Conservation (phyloP, 2,888 invertebrate genomes). For the Colletes collaris region DNA sequence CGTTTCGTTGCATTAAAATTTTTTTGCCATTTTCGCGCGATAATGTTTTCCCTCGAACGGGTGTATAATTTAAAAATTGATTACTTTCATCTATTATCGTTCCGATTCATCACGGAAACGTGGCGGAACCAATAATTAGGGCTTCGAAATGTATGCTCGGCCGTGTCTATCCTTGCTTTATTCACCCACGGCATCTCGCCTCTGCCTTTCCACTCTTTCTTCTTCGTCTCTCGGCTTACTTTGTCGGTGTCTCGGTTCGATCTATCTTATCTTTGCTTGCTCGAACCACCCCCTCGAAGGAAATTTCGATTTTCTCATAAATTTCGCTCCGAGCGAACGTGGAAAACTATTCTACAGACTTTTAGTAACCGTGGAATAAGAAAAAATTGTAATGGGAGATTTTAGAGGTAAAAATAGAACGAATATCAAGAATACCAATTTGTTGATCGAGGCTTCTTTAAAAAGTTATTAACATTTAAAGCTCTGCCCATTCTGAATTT, state of each 20-base stretch:
- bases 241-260: slow-evolving; percentile 48
- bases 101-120: slow-evolving; percentile 76
- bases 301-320: slow-evolving; percentile 18
- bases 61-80: slow-evolving; percentile 74
- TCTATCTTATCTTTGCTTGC: slow-evolving; percentile 40
- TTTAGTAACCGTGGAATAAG: not conserved
- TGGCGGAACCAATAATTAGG: slow-evolving; percentile 78
- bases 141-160: slow-evolving; percentile 57
- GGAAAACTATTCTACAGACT: not conserved
- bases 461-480: too few species aligned
- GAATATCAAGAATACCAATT: too few species aligned
- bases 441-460: too few species aligned
- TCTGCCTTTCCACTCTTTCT: slow-evolving; percentile 38
- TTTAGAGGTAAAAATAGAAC: too few species aligned
- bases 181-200: slow-evolving; percentile 49
- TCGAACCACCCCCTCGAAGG: slow-evolving; percentile 22
- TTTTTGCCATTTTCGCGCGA: slow-evolving; percentile 28
- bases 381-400: too few species aligned
- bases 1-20: slow-evolving; percentile 24
- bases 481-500: too few species aligned
- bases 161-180: slow-evolving; percentile 62
- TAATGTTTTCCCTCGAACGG: slow-evolving; percentile 26
- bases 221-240: slow-evolving; percentile 57
- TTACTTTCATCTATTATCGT: slow-evolving; percentile 80
- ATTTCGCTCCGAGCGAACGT: not conserved